Percentiles rank a stretch among this genome's conserved stretches.
Conservation (phyloP, 2,797 vertebrate genomes). For the Psittacula derbiana region DNA sequence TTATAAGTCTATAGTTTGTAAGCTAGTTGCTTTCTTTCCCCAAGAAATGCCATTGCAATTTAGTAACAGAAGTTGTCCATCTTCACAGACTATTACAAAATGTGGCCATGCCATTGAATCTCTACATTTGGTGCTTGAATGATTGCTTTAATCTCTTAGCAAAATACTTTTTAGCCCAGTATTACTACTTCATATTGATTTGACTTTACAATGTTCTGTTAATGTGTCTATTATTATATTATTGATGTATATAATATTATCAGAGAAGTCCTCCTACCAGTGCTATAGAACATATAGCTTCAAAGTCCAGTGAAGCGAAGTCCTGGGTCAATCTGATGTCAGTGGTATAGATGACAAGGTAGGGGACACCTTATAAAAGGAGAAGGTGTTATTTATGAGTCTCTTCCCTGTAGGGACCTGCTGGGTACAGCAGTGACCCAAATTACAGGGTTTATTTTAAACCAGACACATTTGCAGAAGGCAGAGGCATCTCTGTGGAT, state of each 20-base stretch:
- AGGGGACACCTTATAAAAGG: background rate
- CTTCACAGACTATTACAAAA: background rate
- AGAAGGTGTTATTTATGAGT: background rate
- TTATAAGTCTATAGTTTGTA: background rate
- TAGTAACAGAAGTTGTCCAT: background rate
- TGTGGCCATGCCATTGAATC: background rate
- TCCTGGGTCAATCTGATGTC: background rate
- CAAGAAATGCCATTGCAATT: background rate
- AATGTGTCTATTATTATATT: background rate
- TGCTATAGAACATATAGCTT: background rate
- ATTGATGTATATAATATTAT: background rate
- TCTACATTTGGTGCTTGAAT: background rate
- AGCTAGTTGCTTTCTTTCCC: background rate
- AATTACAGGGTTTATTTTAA: background rate
- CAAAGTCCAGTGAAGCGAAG: background rate
- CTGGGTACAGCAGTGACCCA: background rate
- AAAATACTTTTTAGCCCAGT: background rate
- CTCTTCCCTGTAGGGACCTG: background rate
- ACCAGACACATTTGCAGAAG: background rate
- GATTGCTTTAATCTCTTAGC: background rate
- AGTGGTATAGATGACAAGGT: background rate
- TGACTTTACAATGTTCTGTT: background rate
- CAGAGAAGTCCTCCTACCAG: background rate
- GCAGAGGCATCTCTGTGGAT: background rate
- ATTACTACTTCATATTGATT: background rate